These are phyloP conservation scores for Erpetoichthys calabaricus DNA, from an alignment of 2,797 vertebrate genomes.

Conservation along the genomic window DNA sequence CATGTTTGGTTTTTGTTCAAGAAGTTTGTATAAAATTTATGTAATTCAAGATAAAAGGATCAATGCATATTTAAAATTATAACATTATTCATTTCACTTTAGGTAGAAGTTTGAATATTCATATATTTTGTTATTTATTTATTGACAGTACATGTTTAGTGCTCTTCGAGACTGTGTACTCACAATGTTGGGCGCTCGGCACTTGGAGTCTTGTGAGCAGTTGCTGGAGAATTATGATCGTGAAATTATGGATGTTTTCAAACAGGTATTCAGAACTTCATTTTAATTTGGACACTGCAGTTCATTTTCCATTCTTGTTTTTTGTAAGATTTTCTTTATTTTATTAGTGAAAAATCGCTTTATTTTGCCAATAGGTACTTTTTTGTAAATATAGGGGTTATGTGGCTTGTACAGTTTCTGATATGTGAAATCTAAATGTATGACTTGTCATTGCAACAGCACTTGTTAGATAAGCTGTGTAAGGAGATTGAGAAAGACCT, in stretches of 20 bases:
- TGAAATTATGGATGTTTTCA: slow-evolving; percentile 89
- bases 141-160: slow-evolving; percentile 87
- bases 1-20: too few species aligned
- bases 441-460: slow-evolving; percentile 38
- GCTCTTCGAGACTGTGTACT: slow-evolving; percentile 85
- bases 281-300: neutral
- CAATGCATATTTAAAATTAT: too few species aligned
- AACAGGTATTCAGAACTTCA: slow-evolving; percentile 56
- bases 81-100: too few species aligned
- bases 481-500: slow-evolving; percentile 97
- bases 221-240: slow-evolving; percentile 82
- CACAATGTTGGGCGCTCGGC: slow-evolving; percentile 78
- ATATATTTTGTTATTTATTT: slow-evolving; percentile 9
- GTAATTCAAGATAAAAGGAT: too few species aligned
- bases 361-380: neutral
- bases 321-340: slow-evolving; percentile 2
- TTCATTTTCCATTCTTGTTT: neutral
- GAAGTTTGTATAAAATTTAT: too few species aligned
- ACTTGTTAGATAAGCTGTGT: slow-evolving; percentile 87
- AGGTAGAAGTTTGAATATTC: too few species aligned
- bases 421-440: too few species aligned
- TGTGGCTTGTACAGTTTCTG: too few species aligned
- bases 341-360: neutral
- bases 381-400: neutral
- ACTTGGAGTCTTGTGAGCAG: slow-evolving; percentile 74